Conservation (phyloP, 35 echinoderm and acorn worm genomes). For the Patiria miniata region DNA sequence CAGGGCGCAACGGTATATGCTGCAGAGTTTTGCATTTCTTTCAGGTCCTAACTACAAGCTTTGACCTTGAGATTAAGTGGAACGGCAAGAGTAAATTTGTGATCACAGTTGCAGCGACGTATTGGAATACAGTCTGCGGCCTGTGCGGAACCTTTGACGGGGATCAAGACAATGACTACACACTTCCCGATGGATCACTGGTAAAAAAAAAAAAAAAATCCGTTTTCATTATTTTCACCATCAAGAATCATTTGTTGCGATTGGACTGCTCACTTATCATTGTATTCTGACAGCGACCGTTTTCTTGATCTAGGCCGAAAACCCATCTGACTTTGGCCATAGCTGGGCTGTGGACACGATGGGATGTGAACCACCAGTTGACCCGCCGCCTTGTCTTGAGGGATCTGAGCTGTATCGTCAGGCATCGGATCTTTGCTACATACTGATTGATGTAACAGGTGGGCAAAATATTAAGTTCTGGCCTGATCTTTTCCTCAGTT, state of each 20-base stretch:
- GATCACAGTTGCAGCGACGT: conserved; percentile 32
- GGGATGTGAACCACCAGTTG: conserved; percentile 43
- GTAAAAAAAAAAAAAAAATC: too few relatives aligned
- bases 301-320: conserved; percentile 9
- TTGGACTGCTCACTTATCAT: neutral
- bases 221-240: too few relatives aligned
- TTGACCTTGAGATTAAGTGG: conserved; percentile 60
- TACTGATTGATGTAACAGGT: conserved; percentile 56
- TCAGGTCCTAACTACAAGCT: conserved; percentile 61
- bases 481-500: too few relatives aligned
- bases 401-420: conserved; percentile 31
- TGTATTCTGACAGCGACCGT: neutral
- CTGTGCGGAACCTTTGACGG: conserved; percentile 80
- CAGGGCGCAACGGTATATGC: too few relatives aligned
- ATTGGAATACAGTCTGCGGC: conserved; percentile 59
- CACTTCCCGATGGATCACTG: conserved; percentile 27
- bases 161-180: conserved; percentile 52
- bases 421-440: conserved; percentile 59
- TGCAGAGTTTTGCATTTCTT: neutral
- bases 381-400: conserved; percentile 52
- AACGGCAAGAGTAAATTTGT: conserved; percentile 42
- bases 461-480: neutral
- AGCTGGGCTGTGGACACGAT: conserved; percentile 55
- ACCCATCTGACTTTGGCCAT: conserved; percentile 61
- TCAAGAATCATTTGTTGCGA: too few relatives aligned